Evolutionary conservation across 2,113 vertebrate genomes (phyloP).

Genomic region (Balaeniceps rex): DNA sequence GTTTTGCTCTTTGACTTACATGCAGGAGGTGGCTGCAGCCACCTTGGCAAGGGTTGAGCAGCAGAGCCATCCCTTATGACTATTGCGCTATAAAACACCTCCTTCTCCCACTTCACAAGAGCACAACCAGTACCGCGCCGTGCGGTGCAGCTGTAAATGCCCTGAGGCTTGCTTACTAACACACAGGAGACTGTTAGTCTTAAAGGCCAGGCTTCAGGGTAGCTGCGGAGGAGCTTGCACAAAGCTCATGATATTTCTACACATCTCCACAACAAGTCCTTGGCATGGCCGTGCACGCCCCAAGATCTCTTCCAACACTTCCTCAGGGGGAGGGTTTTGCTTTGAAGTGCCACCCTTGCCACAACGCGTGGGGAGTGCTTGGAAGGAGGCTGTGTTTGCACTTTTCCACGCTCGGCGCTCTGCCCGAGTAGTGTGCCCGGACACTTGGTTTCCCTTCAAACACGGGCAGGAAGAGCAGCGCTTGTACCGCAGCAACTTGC

Average conservation of each 20-base stretch:
- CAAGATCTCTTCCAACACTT: background rate
- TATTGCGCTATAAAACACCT: background rate
- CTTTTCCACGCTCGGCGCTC: rapidly evolving
- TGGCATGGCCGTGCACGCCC: rapidly evolving
- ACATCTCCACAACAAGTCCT: background rate
- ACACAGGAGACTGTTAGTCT: background rate
- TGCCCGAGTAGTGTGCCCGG: rapidly evolving
- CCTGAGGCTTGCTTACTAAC: background rate
- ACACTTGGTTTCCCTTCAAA: background rate
- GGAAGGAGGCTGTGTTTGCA: background rate
- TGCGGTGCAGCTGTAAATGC: no score
- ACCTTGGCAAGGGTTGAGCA: background rate
- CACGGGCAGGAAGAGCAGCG: background rate
- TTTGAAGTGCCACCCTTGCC: background rate
- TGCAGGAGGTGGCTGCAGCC: background rate
- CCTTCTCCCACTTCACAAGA: background rate
- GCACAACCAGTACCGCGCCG: background rate
- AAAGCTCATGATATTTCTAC: background rate
- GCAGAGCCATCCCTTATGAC: background rate
- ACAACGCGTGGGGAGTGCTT: rapidly evolving
- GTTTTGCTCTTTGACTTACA: background rate
- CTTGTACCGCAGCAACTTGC: background rate
- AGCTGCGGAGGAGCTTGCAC: no score
- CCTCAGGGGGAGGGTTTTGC: background rate
- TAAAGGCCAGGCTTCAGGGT: background rate